Conservation (phyloP, 2,797 vertebrate species). For the Champsocephalus esox region DNA sequence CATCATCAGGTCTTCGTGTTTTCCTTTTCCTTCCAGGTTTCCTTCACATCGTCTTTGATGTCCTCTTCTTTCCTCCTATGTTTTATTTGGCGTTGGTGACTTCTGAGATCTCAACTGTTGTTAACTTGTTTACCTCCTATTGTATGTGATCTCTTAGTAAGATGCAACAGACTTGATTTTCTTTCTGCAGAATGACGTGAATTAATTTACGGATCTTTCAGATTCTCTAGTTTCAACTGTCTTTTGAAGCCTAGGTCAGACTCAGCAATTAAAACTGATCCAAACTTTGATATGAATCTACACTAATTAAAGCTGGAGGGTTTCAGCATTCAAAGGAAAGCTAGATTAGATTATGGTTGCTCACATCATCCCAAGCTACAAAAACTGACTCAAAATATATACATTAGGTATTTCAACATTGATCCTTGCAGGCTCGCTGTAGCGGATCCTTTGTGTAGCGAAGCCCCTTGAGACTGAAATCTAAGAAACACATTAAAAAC, state of each 20-base stretch:
- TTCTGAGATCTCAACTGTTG: slow-evolving; percentile 58
- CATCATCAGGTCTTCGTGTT: slow-evolving; percentile 70
- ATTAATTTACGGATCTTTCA: slow-evolving; percentile 49
- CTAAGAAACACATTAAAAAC: slow-evolving; percentile 8
- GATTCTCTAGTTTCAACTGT: slow-evolving; percentile 30
- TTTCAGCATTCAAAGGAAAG: slow-evolving; percentile 14
- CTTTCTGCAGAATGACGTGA: slow-evolving; percentile 58
- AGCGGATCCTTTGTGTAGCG: slow-evolving; percentile 3
- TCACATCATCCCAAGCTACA: background rate
- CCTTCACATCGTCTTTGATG: slow-evolving; percentile 45
- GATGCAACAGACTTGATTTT: slow-evolving; percentile 58
- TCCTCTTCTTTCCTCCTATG: slow-evolving; percentile 39
- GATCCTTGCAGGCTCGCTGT: slow-evolving; percentile 4
- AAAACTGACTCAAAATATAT: slow-evolving; percentile 2
- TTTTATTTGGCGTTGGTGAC: slow-evolving; percentile 50
- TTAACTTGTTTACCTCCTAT: slow-evolving; percentile 72
- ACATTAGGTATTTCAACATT: slow-evolving; percentile 17
- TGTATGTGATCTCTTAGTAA: slow-evolving; percentile 74
- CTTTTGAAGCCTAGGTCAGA: slow-evolving; percentile 62
- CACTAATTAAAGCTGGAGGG: slow-evolving; percentile 36
- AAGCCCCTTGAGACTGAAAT: slow-evolving; percentile 17
- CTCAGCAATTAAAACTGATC: slow-evolving; percentile 32
- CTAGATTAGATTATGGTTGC: slow-evolving; percentile 28
- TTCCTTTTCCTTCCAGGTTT: slow-evolving; percentile 77
- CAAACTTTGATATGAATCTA: slow-evolving; percentile 15